Base-by-base conservation (phyloP, 1,140 invertebrate species). In the Drosophila kikkawai region DNA sequence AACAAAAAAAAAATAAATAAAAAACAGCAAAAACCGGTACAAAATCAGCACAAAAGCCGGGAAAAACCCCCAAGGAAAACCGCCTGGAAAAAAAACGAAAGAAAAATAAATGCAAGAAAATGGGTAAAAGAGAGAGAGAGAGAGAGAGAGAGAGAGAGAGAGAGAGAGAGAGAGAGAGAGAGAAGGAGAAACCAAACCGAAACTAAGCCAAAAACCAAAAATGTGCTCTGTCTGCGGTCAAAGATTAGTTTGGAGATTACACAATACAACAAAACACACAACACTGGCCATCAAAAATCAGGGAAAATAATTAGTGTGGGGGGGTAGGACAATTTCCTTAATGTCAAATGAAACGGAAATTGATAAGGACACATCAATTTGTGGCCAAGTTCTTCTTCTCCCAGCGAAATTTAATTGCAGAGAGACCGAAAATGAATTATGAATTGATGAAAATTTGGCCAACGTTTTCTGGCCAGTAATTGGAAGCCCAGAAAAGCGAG, bases 311-410 rank as follows among this genome's bases (percentile, higher is more conserved):
- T 83, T 76, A 67, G 56, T 66, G 51, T 13, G 32, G n/a, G 22
- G 47, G 8, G 26, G 15, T 1, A n/a, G 63, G 66, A 65, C 75
- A 68, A 68, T 88, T 80, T 78, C 55, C 81, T 75, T 58, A 71
- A 80, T 80, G 75, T 84, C 75, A 80, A 90, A 82, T 90, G 75
- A 50, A 80, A 85, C 68, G 82, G 82, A 90, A 90, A 85, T 77
- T 82, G 82, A 90, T 82, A 80, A 70, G 75, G 71, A 71, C 59
- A 73, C 79, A 82, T 82, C 79, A 69, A 82, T 80, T 91, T 82
- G 61, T 44, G 61, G 63, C 42, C 71, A 55, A n/a, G 45, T 36
- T 11, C 11, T 36, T 11, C 11, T 36, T 11, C 34, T 3, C 9
- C 9, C 48, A 75, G 68, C 63, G 42, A 71, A 73, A 84, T 80